These are phyloP conservation scores for Dromius quadrimaculatus DNA, from an alignment of 2,888 invertebrate species.

Conservation along the genomic window DNA sequence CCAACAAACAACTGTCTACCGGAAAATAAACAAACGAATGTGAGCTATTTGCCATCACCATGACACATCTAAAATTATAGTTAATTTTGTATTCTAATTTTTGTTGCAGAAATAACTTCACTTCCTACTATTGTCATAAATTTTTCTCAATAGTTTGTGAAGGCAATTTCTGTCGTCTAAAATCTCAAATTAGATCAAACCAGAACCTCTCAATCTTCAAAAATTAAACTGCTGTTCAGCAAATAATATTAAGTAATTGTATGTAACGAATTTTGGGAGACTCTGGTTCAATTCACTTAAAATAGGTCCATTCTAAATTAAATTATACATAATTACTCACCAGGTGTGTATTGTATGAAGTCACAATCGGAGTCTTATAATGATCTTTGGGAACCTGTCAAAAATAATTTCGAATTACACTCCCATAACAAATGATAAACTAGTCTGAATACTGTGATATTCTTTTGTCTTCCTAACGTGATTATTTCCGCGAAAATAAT, in stretches of 20 bases:
- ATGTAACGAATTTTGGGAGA: no score
- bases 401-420: not conserved
- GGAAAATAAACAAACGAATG: conserved; percentile 1
- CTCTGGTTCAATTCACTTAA: no score
- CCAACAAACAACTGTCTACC: conserved; percentile 16
- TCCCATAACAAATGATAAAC: not conserved
- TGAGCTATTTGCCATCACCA: conserved; percentile 11
- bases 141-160: no score
- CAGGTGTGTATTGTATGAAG: conserved; percentile 21
- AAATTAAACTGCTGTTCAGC: no score
- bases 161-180: no score
- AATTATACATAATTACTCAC: conserved; percentile 27
- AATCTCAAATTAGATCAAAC: no score
- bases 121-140: no score
- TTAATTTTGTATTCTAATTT: not conserved
- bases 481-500: not conserved
- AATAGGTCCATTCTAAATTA: no score
- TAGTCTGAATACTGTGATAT: not conserved
- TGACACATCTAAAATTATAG: conserved; percentile 7
- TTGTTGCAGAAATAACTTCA: no score
- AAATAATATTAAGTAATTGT: no score
- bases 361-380: conserved; percentile 1
- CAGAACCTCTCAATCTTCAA: no score
- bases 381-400: conserved; percentile 44
- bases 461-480: not conserved